Conservation (phyloP, 2,888 invertebrate genomes). For the Cotesia congregata region DNA sequence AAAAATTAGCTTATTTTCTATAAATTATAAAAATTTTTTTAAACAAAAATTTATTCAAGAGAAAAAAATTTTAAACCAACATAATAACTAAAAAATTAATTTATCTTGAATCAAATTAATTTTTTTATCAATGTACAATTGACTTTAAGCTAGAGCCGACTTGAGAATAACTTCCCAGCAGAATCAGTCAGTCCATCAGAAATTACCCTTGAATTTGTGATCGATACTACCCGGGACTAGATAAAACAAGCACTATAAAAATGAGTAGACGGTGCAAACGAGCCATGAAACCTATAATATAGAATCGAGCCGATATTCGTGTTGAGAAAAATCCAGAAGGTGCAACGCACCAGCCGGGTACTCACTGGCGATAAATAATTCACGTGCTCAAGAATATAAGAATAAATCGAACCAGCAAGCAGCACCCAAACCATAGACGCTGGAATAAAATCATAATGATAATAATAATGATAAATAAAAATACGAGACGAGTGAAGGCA, state of each 20-base stretch:
- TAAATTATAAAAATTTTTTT: too few relatives aligned
- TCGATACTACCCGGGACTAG: slow-evolving; percentile 38
- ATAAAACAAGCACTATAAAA: neutral
- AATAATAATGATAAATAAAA: slow-evolving; percentile 41
- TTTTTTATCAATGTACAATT: slow-evolving; percentile 24
- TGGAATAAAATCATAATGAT: slow-evolving; percentile 46
- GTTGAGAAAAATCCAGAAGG: slow-evolving; percentile 18
- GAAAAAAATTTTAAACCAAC: too few relatives aligned
- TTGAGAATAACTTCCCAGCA: slow-evolving; percentile 32
- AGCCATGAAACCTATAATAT: slow-evolving; percentile 1
- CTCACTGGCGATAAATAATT: slow-evolving; percentile 34
- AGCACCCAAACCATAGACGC: slow-evolving; percentile 46
- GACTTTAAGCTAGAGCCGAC: slow-evolving; percentile 40
- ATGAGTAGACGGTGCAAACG: neutral
- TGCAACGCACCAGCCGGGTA: slow-evolving; percentile 10
- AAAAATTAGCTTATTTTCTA: too few relatives aligned
- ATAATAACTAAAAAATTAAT: too few relatives aligned
- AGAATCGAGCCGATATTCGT: neutral
- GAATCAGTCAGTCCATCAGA: slow-evolving; percentile 4
- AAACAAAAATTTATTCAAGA: too few relatives aligned
- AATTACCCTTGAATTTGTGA: slow-evolving; percentile 39
- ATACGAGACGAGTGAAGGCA: slow-evolving; percentile 48
- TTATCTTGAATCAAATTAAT: too few relatives aligned
- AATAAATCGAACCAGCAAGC: slow-evolving; percentile 32
- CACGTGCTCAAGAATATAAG: slow-evolving; percentile 32